A percentile compares a stretch with the other conserved stretches of the same genome.
These are phyloP conservation scores for Cynodonichthys magdalenae DNA, from an alignment of 2,797 vertebrate species.

Conservation along the genomic window DNA sequence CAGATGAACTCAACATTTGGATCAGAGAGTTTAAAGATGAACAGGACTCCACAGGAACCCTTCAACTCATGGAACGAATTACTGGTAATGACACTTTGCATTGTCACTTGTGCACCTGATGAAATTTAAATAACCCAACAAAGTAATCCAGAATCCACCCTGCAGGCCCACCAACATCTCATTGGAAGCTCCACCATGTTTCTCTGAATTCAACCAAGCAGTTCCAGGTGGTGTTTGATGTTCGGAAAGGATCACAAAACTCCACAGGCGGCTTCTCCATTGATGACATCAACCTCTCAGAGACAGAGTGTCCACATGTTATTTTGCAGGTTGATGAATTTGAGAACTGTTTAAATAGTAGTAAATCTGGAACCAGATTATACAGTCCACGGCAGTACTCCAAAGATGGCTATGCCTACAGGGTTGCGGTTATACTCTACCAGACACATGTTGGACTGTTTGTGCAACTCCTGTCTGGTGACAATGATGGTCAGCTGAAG, in stretches of 20 bases:
- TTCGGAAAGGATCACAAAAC: slow-evolving; percentile 66
- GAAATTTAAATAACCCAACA: rapidly evolving
- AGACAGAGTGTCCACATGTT: slow-evolving; percentile 83
- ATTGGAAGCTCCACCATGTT: slow-evolving; percentile 83
- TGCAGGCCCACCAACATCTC: slow-evolving; percentile 58
- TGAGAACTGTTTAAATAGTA: slow-evolving; percentile 49
- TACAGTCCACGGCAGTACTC: slow-evolving; percentile 83
- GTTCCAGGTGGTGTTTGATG: slow-evolving; percentile 84
- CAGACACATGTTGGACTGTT: slow-evolving; percentile 54
- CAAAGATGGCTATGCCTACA: slow-evolving; percentile 83
- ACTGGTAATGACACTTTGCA: slow-evolving; percentile 40
- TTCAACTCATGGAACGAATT: slow-evolving; percentile 44
- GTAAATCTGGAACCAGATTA: slow-evolving; percentile 29
- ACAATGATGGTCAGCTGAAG: slow-evolving; percentile 78
- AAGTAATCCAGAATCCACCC: rapidly evolving
- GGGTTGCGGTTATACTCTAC: slow-evolving; percentile 33
- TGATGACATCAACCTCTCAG: slow-evolving; percentile 89
- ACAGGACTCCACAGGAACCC: slow-evolving; percentile 11
- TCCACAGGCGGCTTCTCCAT: slow-evolving; percentile 86
- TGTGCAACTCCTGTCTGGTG: slow-evolving; percentile 81
- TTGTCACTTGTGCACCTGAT: neutral
- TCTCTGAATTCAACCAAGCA: slow-evolving; percentile 69
- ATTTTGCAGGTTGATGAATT: slow-evolving; percentile 83
- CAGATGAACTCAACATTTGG: slow-evolving; percentile 81
- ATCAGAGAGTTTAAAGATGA: slow-evolving; percentile 80